phyloP scores from a whole-genome alignment of 2,113 vertebrate species.

The Tiliqua scincoides region DNA sequence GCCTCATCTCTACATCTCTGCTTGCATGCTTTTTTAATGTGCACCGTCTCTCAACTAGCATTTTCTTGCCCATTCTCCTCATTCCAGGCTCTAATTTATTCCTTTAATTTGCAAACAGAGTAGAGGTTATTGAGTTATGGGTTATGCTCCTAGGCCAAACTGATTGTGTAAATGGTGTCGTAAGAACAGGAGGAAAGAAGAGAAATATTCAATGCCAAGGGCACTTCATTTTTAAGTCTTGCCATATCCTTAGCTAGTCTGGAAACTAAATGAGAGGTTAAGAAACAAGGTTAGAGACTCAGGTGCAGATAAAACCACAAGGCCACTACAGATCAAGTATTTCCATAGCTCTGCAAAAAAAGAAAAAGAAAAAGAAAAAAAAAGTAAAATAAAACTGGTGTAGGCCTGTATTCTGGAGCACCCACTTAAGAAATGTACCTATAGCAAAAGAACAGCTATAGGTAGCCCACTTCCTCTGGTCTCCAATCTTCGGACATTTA shows the following conservation, averaged over 20 bases:
- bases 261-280: not conserved
- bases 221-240: conserved; percentile 5
- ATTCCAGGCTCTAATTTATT: not conserved
- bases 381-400: too few relatives aligned
- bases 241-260: not conserved
- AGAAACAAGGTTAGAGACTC: not conserved
- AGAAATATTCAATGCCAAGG: not conserved
- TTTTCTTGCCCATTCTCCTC: not conserved
- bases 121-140: not conserved
- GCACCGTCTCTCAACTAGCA: not conserved
- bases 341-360: not conserved
- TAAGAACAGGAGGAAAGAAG: not conserved
- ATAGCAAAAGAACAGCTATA: too few relatives aligned
- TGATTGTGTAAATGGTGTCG: not conserved
- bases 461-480: too few relatives aligned
- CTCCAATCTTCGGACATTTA: too few relatives aligned
- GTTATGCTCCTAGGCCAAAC: not conserved
- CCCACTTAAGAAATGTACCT: too few relatives aligned
- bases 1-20: too few relatives aligned
- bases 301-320: not conserved
- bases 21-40: too few relatives aligned
- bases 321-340: not conserved
- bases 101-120: not conserved
- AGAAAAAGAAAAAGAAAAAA: too few relatives aligned
- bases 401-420: too few relatives aligned